Percentiles rank a stretch among this genome's conserved stretches.
phyloP scores from a whole-genome alignment of 1,140 invertebrate genomes.

The Habropoda laboriosa region DNA sequence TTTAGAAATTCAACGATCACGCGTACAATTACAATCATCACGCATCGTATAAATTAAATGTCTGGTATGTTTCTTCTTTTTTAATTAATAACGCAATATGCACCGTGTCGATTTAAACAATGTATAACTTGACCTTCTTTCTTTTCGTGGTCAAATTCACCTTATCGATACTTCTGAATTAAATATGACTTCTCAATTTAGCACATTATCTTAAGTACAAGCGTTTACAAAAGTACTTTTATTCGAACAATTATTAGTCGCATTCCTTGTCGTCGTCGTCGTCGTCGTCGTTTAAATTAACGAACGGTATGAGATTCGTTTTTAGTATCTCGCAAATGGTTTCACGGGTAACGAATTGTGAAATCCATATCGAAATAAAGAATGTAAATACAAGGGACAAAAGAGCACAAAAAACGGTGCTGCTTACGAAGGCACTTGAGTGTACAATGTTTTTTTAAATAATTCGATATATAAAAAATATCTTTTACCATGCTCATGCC shows the following conservation, averaged over 20 bases:
- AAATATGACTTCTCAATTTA: slow-evolving; percentile 36
- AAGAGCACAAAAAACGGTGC: slow-evolving; percentile 8
- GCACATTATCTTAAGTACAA: slow-evolving; percentile 38
- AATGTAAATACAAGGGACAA: neutral
- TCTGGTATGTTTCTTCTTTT: neutral
- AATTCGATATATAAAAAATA: slow-evolving; percentile 45
- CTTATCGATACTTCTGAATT: slow-evolving; percentile 18
- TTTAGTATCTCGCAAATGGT: neutral
- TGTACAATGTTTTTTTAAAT: slow-evolving; percentile 30
- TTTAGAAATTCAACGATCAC: neutral
- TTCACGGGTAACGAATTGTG: neutral
- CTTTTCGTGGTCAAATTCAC: neutral
- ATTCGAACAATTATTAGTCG: neutral
- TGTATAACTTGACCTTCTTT: neutral
- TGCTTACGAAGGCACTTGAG: slow-evolving; percentile 44
- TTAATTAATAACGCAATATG: neutral
- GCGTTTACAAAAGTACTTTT: slow-evolving; percentile 8
- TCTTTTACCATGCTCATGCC: slow-evolving; percentile 17
- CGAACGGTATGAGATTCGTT: neutral
- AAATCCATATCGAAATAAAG: neutral
- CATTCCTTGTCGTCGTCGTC: neutral
- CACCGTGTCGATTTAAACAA: neutral
- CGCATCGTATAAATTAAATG: slow-evolving; percentile 21
- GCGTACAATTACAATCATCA: neutral
- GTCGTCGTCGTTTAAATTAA: neutral